Evolutionary conservation across 37 sponge, comb jelly and placozoan genomes (phyloP).

Genomic region (Corticium candelabrum): DNA sequence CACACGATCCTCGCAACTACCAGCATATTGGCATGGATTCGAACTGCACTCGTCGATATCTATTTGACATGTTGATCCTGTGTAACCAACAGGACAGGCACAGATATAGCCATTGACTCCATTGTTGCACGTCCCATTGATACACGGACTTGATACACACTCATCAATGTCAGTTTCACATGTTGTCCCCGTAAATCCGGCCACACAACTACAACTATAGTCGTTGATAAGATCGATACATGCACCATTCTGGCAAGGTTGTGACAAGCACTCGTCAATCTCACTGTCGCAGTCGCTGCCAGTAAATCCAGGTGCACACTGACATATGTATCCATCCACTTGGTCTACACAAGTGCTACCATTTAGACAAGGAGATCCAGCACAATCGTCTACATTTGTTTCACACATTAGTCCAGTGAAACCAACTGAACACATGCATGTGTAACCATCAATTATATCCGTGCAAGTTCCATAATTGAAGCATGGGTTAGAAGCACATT

Average conservation of each 20-base stretch:
- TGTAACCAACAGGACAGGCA: conserved; percentile 23
- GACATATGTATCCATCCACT: conserved; percentile 12
- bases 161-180: conserved; percentile 19
- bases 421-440: conserved; percentile 7
- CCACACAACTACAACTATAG: conserved; percentile 8
- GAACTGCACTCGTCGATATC: conserved; percentile 21
- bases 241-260: conserved; percentile 11
- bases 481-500: conserved; percentile 12
- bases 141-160: conserved; percentile 3
- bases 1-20: conserved; percentile 26
- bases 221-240: not conserved
- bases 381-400: conserved; percentile 5
- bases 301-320: not conserved
- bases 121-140: conserved; percentile 10
- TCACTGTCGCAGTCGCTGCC: conserved; percentile 15
- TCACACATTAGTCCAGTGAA: conserved; percentile 16
- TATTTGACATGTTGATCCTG: conserved; percentile 20
- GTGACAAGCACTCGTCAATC: conserved; percentile 5
- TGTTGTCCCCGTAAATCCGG: not conserved
- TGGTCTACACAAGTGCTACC: not conserved
- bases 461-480: conserved; percentile 1
- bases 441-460: not conserved
- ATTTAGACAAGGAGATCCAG: conserved; percentile 18
- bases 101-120: conserved; percentile 10
- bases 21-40: conserved; percentile 35